Conservation (phyloP, 2,797 vertebrate species). For the Sphenopsis melanotis region DNA sequence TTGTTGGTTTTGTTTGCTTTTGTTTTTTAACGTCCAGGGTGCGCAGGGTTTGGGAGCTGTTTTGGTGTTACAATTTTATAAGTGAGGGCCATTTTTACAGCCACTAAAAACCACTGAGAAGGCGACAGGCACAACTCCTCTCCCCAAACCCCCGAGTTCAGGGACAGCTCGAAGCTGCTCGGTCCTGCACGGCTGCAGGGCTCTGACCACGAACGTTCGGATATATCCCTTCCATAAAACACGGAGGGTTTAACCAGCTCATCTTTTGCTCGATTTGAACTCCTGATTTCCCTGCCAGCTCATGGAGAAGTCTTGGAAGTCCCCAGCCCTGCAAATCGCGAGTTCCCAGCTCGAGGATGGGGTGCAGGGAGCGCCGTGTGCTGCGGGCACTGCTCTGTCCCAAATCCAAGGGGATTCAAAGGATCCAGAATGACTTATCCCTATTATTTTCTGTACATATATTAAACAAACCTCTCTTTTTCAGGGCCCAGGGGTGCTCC, state of each 20-base stretch:
- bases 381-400: background rate
- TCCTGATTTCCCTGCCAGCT: background rate
- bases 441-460: background rate
- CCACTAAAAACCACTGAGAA: background rate
- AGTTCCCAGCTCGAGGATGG: rapidly evolving
- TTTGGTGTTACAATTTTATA: background rate
- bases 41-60: rapidly evolving
- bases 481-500: background rate
- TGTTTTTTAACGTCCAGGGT: background rate
- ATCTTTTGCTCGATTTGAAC: rapidly evolving
- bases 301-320: too few species aligned
- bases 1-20: background rate
- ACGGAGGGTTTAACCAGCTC: background rate
- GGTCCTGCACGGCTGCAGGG: background rate
- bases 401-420: background rate
- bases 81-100: background rate
- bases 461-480: background rate
- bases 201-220: rapidly evolving
- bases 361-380: rapidly evolving
- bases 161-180: background rate
- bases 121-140: rapidly evolving
- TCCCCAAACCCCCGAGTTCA: background rate
- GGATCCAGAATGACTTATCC: background rate
- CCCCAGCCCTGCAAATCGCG: background rate
- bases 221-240: background rate